A percentile compares a stretch with the other conserved stretches of the same genome.
phyloP scores from a whole-genome alignment of 2,113 vertebrate species.

The Alethe diademata region DNA sequence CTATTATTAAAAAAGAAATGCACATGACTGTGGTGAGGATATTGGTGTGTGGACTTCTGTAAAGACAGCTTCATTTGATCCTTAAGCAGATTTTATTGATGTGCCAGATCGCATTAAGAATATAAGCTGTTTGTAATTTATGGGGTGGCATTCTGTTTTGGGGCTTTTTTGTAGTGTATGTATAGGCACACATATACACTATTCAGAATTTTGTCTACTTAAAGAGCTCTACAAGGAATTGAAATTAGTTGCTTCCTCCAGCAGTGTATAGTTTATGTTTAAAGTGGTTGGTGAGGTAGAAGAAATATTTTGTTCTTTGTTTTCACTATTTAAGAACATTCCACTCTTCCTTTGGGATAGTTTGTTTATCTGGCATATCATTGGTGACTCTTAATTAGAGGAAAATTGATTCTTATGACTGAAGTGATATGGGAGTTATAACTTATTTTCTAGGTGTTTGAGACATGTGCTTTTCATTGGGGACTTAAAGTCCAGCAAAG shows the following conservation, averaged over 20 bases:
- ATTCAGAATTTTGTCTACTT: neutral
- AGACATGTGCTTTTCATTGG: neutral
- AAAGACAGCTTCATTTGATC: neutral
- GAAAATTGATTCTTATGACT: neutral
- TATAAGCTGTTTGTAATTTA: neutral
- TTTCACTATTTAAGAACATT: neutral
- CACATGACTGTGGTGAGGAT: neutral
- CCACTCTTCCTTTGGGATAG: neutral
- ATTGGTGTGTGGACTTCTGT: neutral
- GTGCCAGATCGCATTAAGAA: neutral
- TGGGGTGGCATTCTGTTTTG: neutral
- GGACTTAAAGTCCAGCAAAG: neutral
- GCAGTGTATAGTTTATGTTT: neutral
- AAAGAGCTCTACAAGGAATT: neutral
- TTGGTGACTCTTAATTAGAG: constrained; percentile 23
- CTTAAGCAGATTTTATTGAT: neutral
- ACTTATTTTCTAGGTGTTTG: neutral
- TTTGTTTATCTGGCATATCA: neutral
- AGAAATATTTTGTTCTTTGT: neutral
- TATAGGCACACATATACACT: neutral
- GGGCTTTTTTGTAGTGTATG: neutral
- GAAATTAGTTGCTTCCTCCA: neutral
- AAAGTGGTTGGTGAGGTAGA: neutral
- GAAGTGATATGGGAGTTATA: neutral
- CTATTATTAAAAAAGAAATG: neutral